Evolutionary conservation across 2,888 invertebrate genomes (phyloP), one percentile per base, ranked within the genome.

Genomic region (Alviniconcha strummeri): DNA sequence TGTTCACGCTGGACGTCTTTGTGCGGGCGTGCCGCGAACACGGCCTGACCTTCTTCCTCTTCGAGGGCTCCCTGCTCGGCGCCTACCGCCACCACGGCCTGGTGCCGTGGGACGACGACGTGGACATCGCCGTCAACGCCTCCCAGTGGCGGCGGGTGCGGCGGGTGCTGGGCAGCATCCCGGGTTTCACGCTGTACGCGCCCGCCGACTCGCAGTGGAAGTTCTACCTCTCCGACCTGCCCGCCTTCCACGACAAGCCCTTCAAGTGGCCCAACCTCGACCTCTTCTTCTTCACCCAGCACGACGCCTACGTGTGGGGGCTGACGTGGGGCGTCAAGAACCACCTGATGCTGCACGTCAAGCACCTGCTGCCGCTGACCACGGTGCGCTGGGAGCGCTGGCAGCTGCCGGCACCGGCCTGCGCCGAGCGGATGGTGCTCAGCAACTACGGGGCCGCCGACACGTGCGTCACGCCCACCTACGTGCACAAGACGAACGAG

Each of bases 51-150:
- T 86, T 81, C 81, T 86, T 86, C 36, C 60, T 85, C 52, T 78
- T 84, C 4, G 85, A 84, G 13, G 86, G 86, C 5, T 82, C 86
- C n/a, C 55, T 84, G 60, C 77, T 86, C n/a, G 86, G 86, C 19
- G 80, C 84, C 13, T 77, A 83, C n/a, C 85, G 86, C 36, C 90
- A 90, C 79, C 89, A 89, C 81, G 90, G 89, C n/a, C 84, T 88
- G 71, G 87, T 90, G 57, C 90, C 90, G 13, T 90, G 90, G 90
- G 90, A 90, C 83, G 90, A 90, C 79, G 90, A 90, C 77, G 83
- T 89, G 11, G 90, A 90, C 75, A 81, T 90, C 15, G 85, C 87
- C 7, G 82, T 90, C 77, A 88, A 88, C 79, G 85, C 84, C 54
- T 86, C 88, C 4, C 83, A 89, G 55, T 88, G 88, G 86, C 75